Percentiles rank a stretch among this genome's conserved stretches.
These are phyloP conservation scores for Ammospiza caudacuta DNA, from an alignment of 2,113 vertebrate species.

Conservation along the genomic window DNA sequence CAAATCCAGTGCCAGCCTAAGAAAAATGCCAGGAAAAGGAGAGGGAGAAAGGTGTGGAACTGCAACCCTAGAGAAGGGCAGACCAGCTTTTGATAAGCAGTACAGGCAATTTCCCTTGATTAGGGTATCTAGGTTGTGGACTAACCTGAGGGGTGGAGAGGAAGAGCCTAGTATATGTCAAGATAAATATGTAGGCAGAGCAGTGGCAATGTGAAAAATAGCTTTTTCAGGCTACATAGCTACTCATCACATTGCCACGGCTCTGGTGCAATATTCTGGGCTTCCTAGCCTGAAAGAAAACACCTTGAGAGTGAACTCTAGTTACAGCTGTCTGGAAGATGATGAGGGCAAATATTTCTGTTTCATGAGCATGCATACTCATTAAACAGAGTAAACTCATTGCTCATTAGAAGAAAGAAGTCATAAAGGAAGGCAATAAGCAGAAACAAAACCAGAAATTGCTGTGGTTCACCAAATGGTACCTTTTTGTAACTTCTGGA, in stretches of 20 bases:
- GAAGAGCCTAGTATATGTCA: neutral
- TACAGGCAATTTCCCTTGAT: neutral
- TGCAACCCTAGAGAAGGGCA: neutral
- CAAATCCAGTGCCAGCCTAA: neutral
- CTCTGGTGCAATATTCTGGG: neutral
- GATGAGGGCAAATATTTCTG: slow-evolving; percentile 1
- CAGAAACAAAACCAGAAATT: slow-evolving; percentile 25
- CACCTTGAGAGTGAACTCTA: neutral
- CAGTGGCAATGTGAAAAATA: neutral
- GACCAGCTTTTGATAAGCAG: neutral
- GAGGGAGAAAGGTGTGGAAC: neutral
- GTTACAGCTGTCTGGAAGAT: slow-evolving; percentile 12
- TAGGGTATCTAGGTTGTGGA: neutral
- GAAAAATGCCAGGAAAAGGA: neutral
- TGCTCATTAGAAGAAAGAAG: slow-evolving; percentile 28
- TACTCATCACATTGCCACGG: neutral
- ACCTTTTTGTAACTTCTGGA: neutral
- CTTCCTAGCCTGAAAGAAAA: neutral
- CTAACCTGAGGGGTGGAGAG: neutral
- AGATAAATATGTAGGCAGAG: neutral
- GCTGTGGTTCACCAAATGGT: neutral
- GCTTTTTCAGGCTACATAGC: neutral
- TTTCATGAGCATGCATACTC: neutral
- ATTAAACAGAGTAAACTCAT: neutral
- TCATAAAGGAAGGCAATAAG: slow-evolving; percentile 45